Percentiles rank a stretch among this genome's conserved stretches.
Conservation (phyloP, 2,113 vertebrate species). For the Lanius ludovicianus region DNA sequence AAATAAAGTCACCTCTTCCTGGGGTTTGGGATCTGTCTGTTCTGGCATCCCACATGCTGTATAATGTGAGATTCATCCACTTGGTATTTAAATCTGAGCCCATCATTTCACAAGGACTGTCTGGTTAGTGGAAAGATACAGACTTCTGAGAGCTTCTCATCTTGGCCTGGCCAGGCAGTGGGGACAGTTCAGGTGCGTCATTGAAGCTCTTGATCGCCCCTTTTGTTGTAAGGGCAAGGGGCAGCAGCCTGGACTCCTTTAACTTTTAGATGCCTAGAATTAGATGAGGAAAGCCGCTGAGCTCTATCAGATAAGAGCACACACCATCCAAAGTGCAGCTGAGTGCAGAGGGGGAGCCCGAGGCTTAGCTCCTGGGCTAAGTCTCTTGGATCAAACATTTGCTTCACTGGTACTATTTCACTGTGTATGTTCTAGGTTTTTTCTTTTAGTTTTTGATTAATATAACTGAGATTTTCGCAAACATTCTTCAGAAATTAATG, state of each 20-base stretch:
- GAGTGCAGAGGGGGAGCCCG: background rate
- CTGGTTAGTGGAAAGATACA: background rate
- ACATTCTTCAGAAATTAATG: background rate
- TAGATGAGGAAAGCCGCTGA: background rate
- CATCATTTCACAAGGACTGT: background rate
- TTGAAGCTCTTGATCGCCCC: background rate
- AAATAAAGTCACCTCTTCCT: background rate
- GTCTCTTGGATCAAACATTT: background rate
- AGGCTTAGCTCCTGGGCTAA: background rate
- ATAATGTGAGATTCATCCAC: background rate
- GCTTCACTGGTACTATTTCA: background rate
- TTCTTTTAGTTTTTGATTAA: background rate
- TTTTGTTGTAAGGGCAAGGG: background rate
- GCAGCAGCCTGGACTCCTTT: background rate
- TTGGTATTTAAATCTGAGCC: background rate
- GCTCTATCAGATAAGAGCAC: background rate
- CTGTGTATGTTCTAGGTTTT: background rate
- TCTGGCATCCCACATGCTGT: background rate
- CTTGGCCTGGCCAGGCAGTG: background rate
- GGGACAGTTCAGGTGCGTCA: background rate
- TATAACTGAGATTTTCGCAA: background rate
- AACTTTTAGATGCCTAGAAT: background rate
- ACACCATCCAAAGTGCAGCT: background rate
- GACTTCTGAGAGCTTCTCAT: background rate
- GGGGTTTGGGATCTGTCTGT: background rate